Base-by-base conservation (phyloP, 2,113 vertebrate species). In the Ochotona curzoniae region DNA sequence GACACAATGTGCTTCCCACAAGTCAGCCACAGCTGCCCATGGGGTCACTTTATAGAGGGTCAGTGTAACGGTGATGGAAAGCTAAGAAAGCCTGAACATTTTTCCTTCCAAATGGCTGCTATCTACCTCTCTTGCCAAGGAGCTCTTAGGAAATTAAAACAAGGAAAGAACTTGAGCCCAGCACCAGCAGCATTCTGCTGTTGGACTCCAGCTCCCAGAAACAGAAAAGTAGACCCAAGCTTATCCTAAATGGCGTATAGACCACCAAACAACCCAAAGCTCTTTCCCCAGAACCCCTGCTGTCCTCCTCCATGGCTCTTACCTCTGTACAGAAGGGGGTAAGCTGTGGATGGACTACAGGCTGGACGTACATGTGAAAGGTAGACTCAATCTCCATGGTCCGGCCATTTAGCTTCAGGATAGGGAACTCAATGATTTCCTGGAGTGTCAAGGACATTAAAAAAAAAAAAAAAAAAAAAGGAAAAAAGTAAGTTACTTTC, bases 391-490 rank as follows among this genome's bases (percentile, higher is more conserved):
- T 98, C 96, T 99, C 98, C 98, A 99, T 98, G 23, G 98, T 98
- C 96, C 98, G 98, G 94, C 98, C 98, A 96, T 98, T 98, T 96
- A 99, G 94, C 97, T 98, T 99, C 98, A 99, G 97, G 90, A 99
- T 98, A 76, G 98, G 98, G 97, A 99, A 99, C 89, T 99, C 98
- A 83, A 99, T 99, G 95, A 99, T 99, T 97, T 99, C 98, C 98
- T 98, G 85, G 76, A 97, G n/a, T 47, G 38, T 63, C 89, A 97
- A 91, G 93, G 69, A 93, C 32, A 93, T 7, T 94, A 57, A 90
- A 91, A 75, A 93, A n/a, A n/a, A n/a, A n/a, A n/a, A n/a, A n/a
- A n/a, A n/a, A n/a, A n/a, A n/a, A n/a, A n/a, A n/a, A n/a, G n/a
- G n/a, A n/a, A n/a, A n/a, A n/a, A 76, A 76, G 54, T 87, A 87